Evolutionary conservation across 2,888 invertebrate genomes (phyloP).

Genomic region (Macaria liturata): DNA sequence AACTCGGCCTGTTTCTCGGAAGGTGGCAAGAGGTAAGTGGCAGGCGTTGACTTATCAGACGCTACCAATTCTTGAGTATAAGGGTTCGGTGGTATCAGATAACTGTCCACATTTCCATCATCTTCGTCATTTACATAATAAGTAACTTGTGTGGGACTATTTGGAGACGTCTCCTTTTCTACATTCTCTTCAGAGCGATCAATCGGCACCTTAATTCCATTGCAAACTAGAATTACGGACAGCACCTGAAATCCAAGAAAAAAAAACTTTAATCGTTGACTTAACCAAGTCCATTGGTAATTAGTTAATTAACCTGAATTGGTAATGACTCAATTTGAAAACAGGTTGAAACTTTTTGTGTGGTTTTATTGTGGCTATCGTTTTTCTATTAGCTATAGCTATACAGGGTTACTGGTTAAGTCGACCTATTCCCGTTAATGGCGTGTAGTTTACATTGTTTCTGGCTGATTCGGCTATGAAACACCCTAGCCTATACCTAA

Average conservation of each 20-base stretch:
- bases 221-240: conserved; percentile 45
- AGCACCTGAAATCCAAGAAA: conserved; percentile 55
- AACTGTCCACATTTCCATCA: conserved; percentile 56
- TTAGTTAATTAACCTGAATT: conserved; percentile 32
- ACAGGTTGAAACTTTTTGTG: conserved; percentile 39
- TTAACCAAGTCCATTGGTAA: conserved; percentile 15
- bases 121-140: conserved; percentile 61
- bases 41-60: conserved; percentile 55
- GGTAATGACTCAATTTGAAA: conserved; percentile 33
- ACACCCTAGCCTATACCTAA: too few relatives aligned
- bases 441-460: too few relatives aligned
- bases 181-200: conserved; percentile 45
- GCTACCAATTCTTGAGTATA: conserved; percentile 52
- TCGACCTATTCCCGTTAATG: too few relatives aligned
- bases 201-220: conserved; percentile 64
- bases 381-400: conserved; percentile 59
- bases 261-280: conserved; percentile 11
- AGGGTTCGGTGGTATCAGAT: conserved; percentile 60
- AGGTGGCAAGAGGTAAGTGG: conserved; percentile 68
- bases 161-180: conserved; percentile 37
- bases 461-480: too few relatives aligned
- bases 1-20: conserved; percentile 50
- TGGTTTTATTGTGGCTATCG: conserved; percentile 27
- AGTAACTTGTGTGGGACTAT: conserved; percentile 41
- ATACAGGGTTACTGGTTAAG: too few relatives aligned